Conservation (phyloP, 2,113 vertebrate genomes). For the Syngnathoides biaculeatus region DNA sequence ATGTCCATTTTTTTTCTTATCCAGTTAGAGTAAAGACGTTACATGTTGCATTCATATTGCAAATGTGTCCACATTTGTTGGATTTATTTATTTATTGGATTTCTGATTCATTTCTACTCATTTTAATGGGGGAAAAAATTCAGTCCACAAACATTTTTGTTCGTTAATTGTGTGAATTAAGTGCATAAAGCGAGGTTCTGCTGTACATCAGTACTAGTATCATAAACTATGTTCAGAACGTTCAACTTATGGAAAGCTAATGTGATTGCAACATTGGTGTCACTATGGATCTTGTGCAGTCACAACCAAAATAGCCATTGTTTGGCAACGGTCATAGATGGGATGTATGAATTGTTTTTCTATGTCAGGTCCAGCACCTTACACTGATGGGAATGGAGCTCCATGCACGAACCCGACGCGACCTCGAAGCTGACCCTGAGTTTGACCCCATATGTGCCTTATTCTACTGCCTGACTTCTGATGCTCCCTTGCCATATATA, state of each 20-base stretch:
- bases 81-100: too few species aligned
- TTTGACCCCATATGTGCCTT: constrained; percentile 98
- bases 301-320: background rate
- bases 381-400: constrained; percentile 94
- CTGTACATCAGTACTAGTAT: too few species aligned
- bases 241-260: background rate
- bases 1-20: too few species aligned
- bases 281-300: background rate
- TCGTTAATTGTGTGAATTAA: too few species aligned
- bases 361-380: constrained; percentile 84
- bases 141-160: too few species aligned
- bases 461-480: constrained; percentile 93
- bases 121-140: too few species aligned
- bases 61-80: too few species aligned
- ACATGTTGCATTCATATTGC: too few species aligned
- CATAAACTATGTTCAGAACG: too few species aligned
- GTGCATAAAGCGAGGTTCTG: too few species aligned
- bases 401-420: constrained; percentile 88
- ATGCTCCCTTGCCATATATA: constrained; percentile 74
- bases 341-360: background rate
- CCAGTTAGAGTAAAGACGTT: too few species aligned
- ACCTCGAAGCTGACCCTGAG: constrained; percentile 94
- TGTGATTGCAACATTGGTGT: background rate
- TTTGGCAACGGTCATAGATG: background rate
- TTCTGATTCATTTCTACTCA: too few species aligned